These are phyloP conservation scores for Zaprionus gabonicus DNA, from an alignment of 1,140 invertebrate species.

Conservation along the genomic window DNA sequence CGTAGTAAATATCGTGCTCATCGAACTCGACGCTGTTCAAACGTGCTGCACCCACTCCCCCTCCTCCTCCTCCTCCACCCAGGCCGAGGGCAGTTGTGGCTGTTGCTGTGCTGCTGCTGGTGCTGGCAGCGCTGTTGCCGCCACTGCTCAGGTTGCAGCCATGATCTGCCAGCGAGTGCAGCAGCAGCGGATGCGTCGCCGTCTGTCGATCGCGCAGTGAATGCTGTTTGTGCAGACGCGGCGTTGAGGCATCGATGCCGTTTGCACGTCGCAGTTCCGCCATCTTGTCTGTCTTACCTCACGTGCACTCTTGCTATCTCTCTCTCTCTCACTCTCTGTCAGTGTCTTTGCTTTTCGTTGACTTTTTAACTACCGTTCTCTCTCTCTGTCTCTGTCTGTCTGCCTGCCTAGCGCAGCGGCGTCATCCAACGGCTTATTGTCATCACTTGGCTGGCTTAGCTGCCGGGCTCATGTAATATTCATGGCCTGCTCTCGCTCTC, in stretches of 20 bases:
- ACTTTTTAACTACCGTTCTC: conserved; percentile 7
- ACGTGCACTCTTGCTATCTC: conserved; percentile 14
- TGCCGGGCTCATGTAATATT: conserved; percentile 71
- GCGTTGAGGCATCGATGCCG: conserved; percentile 39
- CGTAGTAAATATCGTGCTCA: conserved; percentile 80
- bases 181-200: conserved; percentile 51
- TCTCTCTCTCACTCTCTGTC: conserved; percentile 14
- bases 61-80: not conserved
- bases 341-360: conserved; percentile 3
- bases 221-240: conserved; percentile 66
- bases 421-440: conserved; percentile 68
- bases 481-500: conserved; percentile 47
- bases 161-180: conserved; percentile 67
- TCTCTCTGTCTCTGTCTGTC: conserved; percentile 4
- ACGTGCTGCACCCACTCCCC: conserved; percentile 6
- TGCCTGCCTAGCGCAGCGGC: conserved; percentile 21
- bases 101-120: conserved; percentile 75
- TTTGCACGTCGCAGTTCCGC: conserved; percentile 66
- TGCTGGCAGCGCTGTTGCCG: conserved; percentile 73
- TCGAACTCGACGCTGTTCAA: conserved; percentile 69
- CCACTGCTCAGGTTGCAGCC: conserved; percentile 71
- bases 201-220: conserved; percentile 49
- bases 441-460: conserved; percentile 58
- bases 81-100: conserved; percentile 63
- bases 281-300: conserved; percentile 37